Base-by-base conservation (phyloP, 1,140 invertebrate species). In the Parapsyche elsis region DNA sequence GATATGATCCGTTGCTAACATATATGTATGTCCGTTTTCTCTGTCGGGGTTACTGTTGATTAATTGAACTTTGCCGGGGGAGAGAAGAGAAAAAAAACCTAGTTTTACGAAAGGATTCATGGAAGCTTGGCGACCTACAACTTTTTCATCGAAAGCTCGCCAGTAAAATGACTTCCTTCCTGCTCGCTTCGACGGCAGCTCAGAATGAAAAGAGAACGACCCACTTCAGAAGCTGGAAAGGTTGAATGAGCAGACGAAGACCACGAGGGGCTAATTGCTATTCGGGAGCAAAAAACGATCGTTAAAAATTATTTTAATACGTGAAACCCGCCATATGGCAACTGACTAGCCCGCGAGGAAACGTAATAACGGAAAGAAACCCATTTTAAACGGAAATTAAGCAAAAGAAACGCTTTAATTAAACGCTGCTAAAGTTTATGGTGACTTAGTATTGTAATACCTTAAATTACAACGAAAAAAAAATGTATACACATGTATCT, bases 281-380 rank as follows among this genome's bases (percentile, higher is more conserved):
- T 53, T 16, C 49, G 49, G 16, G 49, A 53, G 10, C 10, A 53
- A 53, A 53, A 53, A 49, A 49, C 16, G 71, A 74, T 44, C 38
- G 30, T 74, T 74, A 16, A 74, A 74, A 74, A 7, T 67, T 74
- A 45, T 23, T 74, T 49, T 74, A 74, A 74, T 74, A 30, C 45
- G 71, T 45, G 45, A 46, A 74, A 45, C 23, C 38, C 44, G 45
- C 71, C 71, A 74, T 49, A 49, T 74, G 71, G 71, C 10, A 9
- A 10, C 24, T 45, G 67, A 45, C 67, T 24, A 24, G 7, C 26
- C 67, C 12, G n/a, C 16, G 9, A 61, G 21, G 57, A 61, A 19
- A 19, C 16, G 16, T 9, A 61, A 21, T 61, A 61, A 61, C 57
- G 16, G 57, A 61, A 21, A 19, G 21, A 61, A 61, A 61, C n/a